Base-by-base conservation (phyloP, 2,797 vertebrate genomes). In the Rhyacichthys aspro region DNA sequence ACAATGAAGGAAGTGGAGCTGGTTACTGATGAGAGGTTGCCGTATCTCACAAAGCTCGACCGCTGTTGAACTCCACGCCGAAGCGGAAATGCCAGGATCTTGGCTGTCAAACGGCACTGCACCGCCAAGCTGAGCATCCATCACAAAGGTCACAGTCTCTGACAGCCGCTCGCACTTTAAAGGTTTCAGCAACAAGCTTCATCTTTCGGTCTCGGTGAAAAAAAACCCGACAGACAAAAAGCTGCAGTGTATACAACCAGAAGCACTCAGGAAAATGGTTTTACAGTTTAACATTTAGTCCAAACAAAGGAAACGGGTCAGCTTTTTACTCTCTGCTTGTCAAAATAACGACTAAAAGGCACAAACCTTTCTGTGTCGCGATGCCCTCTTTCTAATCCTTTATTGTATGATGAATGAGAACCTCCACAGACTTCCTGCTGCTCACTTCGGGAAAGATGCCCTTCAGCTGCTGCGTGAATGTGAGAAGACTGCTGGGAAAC, bases 101-200 rank as follows among this genome's bases (percentile, higher is more conserved):
- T 11, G 43, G 50, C 67, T 70, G 72, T 60, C 44, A 43, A 57
- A 39, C 11, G 2, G 28, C 1, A 39, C 60, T 5, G 54, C 53
- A 48, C 44, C 38, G 2, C 19, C 11, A 47, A 59, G 60, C 72
- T 16, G 47, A 62, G 81, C 67, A 52, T 81, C 67, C 70, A 59
- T 69, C 74, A 61, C 49, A 75, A 80, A 84, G 81, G 79, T 80
- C 86, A 79, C 37, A 72, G 62, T 1, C 49, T 69, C 42, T 17
- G 59, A 77, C 70, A 56, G 52, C 32, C 4, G 11, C 1, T 48
- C 43, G 50, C 53, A 14, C 62, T 74, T 76, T 50, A 78, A 81
- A 78, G 76, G 63, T 57, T 79, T 67, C 59, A 72, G 71, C 60
- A 36, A 55, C 48, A 18, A 57, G 36, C 33, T 10, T 41, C 28